Percentiles rank a stretch among this genome's conserved stretches.
Conservation (phyloP, 2,113 vertebrate species). For the Acrocephalus kingi region DNA sequence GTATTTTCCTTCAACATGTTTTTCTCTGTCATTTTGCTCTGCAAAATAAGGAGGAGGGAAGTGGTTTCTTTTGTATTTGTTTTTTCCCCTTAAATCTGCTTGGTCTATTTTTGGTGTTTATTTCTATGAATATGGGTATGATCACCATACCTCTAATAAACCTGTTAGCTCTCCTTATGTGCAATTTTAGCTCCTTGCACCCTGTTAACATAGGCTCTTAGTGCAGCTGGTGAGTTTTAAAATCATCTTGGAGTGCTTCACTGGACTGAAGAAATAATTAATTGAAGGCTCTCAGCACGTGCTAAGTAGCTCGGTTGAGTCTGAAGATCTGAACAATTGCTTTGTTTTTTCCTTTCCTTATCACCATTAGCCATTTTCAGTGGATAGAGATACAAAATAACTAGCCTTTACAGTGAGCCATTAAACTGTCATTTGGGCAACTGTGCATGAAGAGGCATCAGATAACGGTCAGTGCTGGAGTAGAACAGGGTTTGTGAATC, state of each 20-base stretch:
- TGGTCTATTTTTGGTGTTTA: not conserved
- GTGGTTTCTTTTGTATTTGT: rapidly evolving
- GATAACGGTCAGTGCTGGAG: constrained; percentile 79
- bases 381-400: constrained; percentile 81
- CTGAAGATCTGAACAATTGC: constrained; percentile 65
- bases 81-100: not conserved
- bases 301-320: constrained; percentile 66
- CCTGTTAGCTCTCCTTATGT: not conserved
- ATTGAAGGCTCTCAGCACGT: constrained; percentile 56
- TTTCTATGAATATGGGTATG: not conserved
- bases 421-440: constrained; percentile 83
- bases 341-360: constrained; percentile 73
- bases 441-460: constrained; percentile 81
- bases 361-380: constrained; percentile 77
- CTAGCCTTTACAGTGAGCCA: constrained; percentile 78
- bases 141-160: constrained; percentile 4
- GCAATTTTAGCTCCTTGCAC: constrained; percentile 15
- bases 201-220: constrained; percentile 35
- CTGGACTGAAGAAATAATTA: constrained; percentile 69
- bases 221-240: constrained; percentile 70
- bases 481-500: constrained; percentile 83
- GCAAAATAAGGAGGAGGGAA: not conserved
- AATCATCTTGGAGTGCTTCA: constrained; percentile 73
- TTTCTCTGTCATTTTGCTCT: not conserved
- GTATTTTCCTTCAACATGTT: not conserved